Base-by-base conservation (phyloP, 2,797 vertebrate genomes). In the Rhinatrema bivittatum region DNA sequence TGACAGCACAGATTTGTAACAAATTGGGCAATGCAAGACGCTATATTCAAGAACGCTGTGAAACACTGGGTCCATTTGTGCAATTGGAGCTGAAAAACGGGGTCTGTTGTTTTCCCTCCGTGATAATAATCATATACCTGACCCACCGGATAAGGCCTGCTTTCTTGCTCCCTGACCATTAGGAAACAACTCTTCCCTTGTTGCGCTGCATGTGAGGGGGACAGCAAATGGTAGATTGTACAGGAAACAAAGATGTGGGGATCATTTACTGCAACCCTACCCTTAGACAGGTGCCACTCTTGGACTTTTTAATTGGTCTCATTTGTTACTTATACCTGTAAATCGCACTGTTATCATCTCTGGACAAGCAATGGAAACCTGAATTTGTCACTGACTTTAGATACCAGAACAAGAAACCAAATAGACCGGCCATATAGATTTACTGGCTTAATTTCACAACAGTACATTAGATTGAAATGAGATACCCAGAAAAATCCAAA, bases 271-370 rank as follows among this genome's bases (percentile, higher is more conserved):
- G 93, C 76, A 97, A 97, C 86, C 76, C 52, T 84, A 98, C 79
- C 74, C 91, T 72, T 47, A 22, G 74, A 83, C 87, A 89, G 87
- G 88, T 89, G 91, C 85, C 87, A 87, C 79, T 85, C 78, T 75
- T 68, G 69, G 85, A 85, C 88, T 81, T 84, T 83, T 94, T 92
- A 95, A 97, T 96, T 91, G 88, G 91, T 91, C 87, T 92, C 76
- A 91, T 94, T 93, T 94, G 91, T 93, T 93, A 93, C 88, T 81
- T 84, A 90, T 91, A 90, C 87, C 85, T 80, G 78, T 74, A 80
- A 85, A 88, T 95, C 84, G 78, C 81, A 86, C 81, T 72, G 78
- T 85, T 88, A 87, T 92, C 86, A 73, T 83, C 55, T 68, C 50
- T 33, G 62, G 74, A 84, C 74, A 78, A 79, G 72, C 74, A 82